Evolutionary conservation across 2,888 invertebrate genomes (phyloP).

Genomic region (Argyresthia albistria): DNA sequence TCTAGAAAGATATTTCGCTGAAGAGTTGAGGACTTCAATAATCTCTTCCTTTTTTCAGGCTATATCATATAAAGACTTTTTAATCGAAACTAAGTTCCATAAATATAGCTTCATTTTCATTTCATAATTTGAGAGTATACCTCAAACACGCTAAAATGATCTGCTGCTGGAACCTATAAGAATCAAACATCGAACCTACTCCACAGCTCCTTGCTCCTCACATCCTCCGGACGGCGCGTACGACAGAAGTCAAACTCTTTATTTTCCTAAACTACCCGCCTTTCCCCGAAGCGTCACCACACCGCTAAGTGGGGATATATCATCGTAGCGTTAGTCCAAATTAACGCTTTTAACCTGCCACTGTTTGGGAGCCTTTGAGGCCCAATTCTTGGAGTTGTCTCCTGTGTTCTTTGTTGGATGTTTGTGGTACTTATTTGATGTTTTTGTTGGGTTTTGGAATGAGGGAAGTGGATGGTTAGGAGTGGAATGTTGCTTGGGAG

Average conservation of each 20-base stretch:
- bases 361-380: conserved; percentile 6
- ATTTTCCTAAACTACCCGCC: conserved; percentile 48
- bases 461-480: conserved; percentile 2
- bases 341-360: conserved; percentile 51
- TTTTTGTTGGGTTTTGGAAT: not conserved
- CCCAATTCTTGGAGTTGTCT: conserved; percentile 3
- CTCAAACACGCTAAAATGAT: too few species aligned
- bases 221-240: conserved; percentile 30
- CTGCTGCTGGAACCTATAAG: too few species aligned
- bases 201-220: conserved; percentile 17
- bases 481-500: not conserved
- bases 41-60: too few species aligned
- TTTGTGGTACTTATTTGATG: not conserved
- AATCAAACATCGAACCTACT: conserved; percentile 12
- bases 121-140: too few species aligned
- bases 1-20: too few species aligned
- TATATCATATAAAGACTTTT: too few species aligned
- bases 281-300: conserved; percentile 54
- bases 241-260: conserved; percentile 49
- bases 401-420: not conserved
- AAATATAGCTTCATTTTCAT: too few species aligned
- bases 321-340: conserved; percentile 59
- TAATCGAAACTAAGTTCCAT: too few species aligned
- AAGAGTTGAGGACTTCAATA: too few species aligned
- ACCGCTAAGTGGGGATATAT: conserved; percentile 43